Evolutionary conservation across 2,888 invertebrate genomes (phyloP), one percentile per base, ranked within the genome.

Genomic region (Diloba caeruleocephala): DNA sequence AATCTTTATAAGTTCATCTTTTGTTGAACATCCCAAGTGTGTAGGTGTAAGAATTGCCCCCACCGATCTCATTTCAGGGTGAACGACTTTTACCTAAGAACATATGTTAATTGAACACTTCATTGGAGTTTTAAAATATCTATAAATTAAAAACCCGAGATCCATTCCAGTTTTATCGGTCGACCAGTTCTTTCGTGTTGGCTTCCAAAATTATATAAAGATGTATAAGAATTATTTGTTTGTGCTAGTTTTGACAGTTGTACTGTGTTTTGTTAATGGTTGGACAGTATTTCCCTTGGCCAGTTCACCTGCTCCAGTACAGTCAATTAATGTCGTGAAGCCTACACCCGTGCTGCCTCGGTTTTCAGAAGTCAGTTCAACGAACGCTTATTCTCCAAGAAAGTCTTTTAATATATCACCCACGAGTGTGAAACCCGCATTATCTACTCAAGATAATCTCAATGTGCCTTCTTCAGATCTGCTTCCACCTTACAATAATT

Each of bases 401-500:
- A 46, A 42, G 25, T 28, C 12, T 7, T 21, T 39, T 3, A 48
- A 36, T 10, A 9, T 46, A 3, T 26, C 25, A 0, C 26, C 66
- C 3, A 17, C 33, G 8, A 39, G n/a, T 17, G 37, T 38, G 5
- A 15, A 4, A 0, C 50, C 52, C 3, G 14, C 36, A 5, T 15
- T 31, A 2, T 55, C 45, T 14, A 58, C 55, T 0, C 37, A 45
- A 36, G 34, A 55, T 15, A 37, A 63, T 14, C 13, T 21, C 7
- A 5, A 19, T 15, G 46, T 48, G 32, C 78, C 74, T 3, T 50
- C 78, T 1, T 59, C 41, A 42, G 79, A 84, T 45, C 64, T 85
- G 32, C 63, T 82, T n/a, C 85, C 82, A 21, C 84, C 80, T 14
- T 81, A 84, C n/a, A n/a, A n/a, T n/a, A n/a, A n/a, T n/a, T n/a